Conservation (phyloP, 2,113 vertebrate species). For the Eptatretus burgeri region DNA sequence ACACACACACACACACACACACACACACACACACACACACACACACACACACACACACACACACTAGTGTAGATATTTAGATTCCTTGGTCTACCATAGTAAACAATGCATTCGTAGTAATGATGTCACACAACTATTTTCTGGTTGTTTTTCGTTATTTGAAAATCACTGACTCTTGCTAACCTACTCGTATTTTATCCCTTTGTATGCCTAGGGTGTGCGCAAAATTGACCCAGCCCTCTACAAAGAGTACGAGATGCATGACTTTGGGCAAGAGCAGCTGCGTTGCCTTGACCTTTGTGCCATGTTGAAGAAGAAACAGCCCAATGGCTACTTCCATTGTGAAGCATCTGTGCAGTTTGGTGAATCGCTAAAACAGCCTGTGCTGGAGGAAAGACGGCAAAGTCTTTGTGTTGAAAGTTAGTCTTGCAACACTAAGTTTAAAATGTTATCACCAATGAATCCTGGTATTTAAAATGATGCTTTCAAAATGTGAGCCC, state of each 20-base stretch:
- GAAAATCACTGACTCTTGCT: neutral
- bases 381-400: too few relatives aligned
- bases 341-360: slow-evolving; percentile 44
- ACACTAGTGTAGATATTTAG: too few relatives aligned
- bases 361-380: slow-evolving; percentile 23
- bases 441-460: too few relatives aligned
- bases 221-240: slow-evolving; percentile 43
- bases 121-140: neutral
- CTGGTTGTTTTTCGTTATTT: neutral
- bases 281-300: slow-evolving; percentile 55
- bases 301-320: slow-evolving; percentile 76
- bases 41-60: too few relatives aligned
- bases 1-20: too few relatives aligned
- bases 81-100: too few relatives aligned
- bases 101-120: too few relatives aligned
- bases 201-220: slow-evolving; percentile 26
- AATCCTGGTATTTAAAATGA: too few relatives aligned
- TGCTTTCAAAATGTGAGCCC: too few relatives aligned
- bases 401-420: too few relatives aligned
- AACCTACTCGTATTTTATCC: neutral
- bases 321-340: slow-evolving; percentile 53
- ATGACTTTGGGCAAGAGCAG: slow-evolving; percentile 44
- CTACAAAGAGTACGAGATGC: slow-evolving; percentile 29
- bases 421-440: too few relatives aligned
- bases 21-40: too few relatives aligned